These are phyloP conservation scores for Automeris io DNA, from an alignment of 2,888 invertebrate species.

Conservation along the genomic window DNA sequence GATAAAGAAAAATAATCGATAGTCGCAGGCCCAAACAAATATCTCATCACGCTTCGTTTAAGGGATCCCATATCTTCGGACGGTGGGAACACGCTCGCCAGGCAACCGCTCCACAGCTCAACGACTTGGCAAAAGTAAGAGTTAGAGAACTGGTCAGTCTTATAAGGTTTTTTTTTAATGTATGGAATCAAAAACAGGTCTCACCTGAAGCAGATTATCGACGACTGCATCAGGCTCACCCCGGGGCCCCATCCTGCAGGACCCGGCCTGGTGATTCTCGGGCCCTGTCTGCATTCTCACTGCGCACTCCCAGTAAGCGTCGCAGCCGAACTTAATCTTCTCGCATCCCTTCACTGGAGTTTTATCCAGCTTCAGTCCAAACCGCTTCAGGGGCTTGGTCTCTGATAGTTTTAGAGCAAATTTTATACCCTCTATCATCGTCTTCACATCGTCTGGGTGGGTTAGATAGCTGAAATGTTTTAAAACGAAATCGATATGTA, in stretches of 20 bases:
- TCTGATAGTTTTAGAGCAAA: conserved; percentile 84
- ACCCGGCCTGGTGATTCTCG: conserved; percentile 89
- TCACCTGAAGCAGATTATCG: conserved; percentile 79
- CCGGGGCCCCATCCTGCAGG: conserved; percentile 88
- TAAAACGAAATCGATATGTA: not conserved
- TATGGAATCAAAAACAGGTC: too few relatives aligned
- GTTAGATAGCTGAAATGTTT: conserved; percentile 77
- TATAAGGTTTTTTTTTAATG: too few relatives aligned
- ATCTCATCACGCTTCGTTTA: too few relatives aligned
- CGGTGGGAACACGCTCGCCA: too few relatives aligned
- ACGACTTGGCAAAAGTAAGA: too few relatives aligned
- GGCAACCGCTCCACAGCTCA: too few relatives aligned
- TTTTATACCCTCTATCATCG: conserved; percentile 89
- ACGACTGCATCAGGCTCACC: conserved; percentile 85
- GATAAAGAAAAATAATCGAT: too few relatives aligned
- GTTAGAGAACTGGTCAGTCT: too few relatives aligned
- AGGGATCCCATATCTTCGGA: too few relatives aligned
- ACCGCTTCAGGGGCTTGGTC: conserved; percentile 77
- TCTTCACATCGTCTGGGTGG: conserved; percentile 87
- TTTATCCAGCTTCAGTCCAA: conserved; percentile 85
- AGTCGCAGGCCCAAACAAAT: too few relatives aligned
- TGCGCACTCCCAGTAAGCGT: conserved; percentile 89
- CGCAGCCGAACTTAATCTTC: conserved; percentile 82
- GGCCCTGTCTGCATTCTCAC: conserved; percentile 85
- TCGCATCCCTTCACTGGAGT: conserved; percentile 86